phyloP scores from a whole-genome alignment of 1,140 invertebrate genomes.

The Drosophila melanica region DNA sequence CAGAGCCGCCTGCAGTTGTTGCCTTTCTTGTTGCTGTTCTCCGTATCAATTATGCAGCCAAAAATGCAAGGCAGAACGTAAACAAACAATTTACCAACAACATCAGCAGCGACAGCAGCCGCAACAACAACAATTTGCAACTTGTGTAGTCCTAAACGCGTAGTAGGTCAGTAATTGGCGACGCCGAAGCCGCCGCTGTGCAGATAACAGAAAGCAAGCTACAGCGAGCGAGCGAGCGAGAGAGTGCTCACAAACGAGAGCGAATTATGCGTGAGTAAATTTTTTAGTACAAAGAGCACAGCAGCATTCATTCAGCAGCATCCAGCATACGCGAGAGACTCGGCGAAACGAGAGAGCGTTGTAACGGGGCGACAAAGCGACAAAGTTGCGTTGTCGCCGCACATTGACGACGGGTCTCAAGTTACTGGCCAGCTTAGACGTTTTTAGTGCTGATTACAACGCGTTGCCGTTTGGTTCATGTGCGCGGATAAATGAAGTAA shows the following conservation, averaged over 20 bases:
- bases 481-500: constrained; percentile 56
- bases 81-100: constrained; percentile 68
- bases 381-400: constrained; percentile 39
- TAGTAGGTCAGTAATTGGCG: constrained; percentile 74
- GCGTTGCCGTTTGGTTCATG: constrained; percentile 73
- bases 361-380: constrained; percentile 52
- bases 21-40: constrained; percentile 42
- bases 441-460: constrained; percentile 82
- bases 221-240: not conserved
- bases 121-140: constrained; percentile 33
- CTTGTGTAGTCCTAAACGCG: constrained; percentile 50
- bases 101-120: not conserved
- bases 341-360: not conserved
- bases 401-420: constrained; percentile 28
- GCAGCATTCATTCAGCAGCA: constrained; percentile 50
- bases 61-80: constrained; percentile 72
- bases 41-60: constrained; percentile 72
- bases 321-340: not conserved
- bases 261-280: not conserved
- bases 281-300: constrained; percentile 72
- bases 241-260: constrained; percentile 3
- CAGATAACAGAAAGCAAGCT: constrained; percentile 15
- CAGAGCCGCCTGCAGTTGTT: constrained; percentile 30
- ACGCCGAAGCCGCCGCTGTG: constrained; percentile 43
- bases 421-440: constrained; percentile 68